Base-by-base conservation (phyloP, 2,113 vertebrate species). In the Mesoclemmys tuberculata region DNA sequence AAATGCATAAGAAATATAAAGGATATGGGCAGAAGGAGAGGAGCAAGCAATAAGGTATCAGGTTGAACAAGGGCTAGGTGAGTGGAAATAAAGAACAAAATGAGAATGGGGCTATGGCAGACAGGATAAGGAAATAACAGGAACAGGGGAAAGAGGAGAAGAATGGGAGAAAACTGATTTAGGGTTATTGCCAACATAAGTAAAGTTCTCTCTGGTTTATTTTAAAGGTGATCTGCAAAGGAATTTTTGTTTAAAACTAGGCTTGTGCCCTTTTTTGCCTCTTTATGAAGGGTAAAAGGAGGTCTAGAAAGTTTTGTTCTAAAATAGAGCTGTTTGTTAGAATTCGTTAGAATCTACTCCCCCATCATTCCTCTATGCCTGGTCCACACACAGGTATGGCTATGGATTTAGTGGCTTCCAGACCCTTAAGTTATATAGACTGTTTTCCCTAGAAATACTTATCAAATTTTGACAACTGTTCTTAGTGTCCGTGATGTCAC, bases 211-310 rank as follows among this genome's bases (percentile, higher is more conserved):
- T 90, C 18, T 8, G 27, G 27, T 14, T 81, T 75, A 51, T 55
- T 92, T 0, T 64, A 86, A 77, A 80, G 89, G 9, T 29, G 55
- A n/a, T 31, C 7, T 31, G 77, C 31, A 58, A 83, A 79, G n/a
- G 78, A 3, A 7, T 52, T 54, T 41, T 90, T 22, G 1, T 83
- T 93, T 79, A 21, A 92, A 85, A 54, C 44, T 2, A 0, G 2
- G 19, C 55, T 92, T 90, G 49, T 51, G 29, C 52, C 21, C 5
- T 68, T 35, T 87, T 89, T 92, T 89, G 18, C 61, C 95, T 85
- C 22, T 90, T 95, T 92, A 55, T 8, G 92, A 87, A 3, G 5
- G 38, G 8, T 77, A 8, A n/a, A 55, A 83, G 78, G 29, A 56
- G 29, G 49, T 84, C 26, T 86, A 0, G 0, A 77, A 80, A 35